Base-by-base conservation (phyloP, 1,140 invertebrate genomes). In the Pseudachorutes palmiensis region DNA sequence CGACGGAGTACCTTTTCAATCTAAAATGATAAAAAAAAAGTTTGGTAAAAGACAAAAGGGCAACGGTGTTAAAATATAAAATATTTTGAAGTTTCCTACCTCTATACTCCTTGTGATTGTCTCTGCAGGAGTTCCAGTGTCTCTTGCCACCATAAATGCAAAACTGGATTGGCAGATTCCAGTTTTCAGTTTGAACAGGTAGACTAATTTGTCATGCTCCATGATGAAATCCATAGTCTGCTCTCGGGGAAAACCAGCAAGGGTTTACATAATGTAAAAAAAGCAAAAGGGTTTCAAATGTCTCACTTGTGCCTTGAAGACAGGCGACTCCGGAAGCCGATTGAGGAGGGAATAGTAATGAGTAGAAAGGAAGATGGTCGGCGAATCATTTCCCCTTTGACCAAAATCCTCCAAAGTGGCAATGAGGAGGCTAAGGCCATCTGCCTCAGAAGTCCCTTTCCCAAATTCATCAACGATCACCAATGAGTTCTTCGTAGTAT, bases 391-490 rank as follows among this genome's bases (percentile, higher is more conserved):
- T 1, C 74, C 80, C 62, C 81, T 78, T 24, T 81, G 76, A 2
- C 87, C 75, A 77, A 90, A 87, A 74, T 86, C 79, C 66, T 82
- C 82, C 1, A 93, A 72, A 41, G 83, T 82, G 1, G 87, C 82
- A 5, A 83, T 80, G 1, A 93, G 77, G 32, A 94, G 77, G 5
- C 87, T 80, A 36, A 87, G 75, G 0, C 90, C 90, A 79, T 92
- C 90, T 1, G 82, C 78, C 73, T 87, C 85, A 1, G 86, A 81
- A 14, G 94, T 96, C 68, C 91, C 90, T 80, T 89, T 89, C 0
- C 93, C 93, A 81, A 95, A 94, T 79, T 96, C 93, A 79, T 97
- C 94, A 57, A 95, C 82, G 32, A 95, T 81, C 0, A 96, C 81
- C 1, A 97, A 76, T 0, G 90, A 90, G 62, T 81, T 79, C 0